Percentiles rank a stretch among this genome's conserved stretches.
phyloP scores from a whole-genome alignment of 2,797 vertebrate species.

The Onychomys torridus region DNA sequence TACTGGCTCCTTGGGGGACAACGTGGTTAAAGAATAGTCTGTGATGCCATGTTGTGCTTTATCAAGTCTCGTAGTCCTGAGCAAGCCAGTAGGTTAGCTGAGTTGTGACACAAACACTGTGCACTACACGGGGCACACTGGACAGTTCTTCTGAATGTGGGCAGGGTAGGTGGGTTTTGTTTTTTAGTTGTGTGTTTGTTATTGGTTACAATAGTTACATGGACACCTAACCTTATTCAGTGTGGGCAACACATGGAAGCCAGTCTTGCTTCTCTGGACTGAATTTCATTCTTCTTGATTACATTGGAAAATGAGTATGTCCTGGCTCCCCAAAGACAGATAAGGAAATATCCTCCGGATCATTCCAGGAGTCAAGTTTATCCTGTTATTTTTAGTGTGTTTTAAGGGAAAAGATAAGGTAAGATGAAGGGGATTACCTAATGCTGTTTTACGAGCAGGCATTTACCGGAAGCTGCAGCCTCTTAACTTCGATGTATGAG shows the following conservation, averaged over 20 bases:
- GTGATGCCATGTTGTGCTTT: slow-evolving; percentile 26
- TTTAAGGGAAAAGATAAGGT: slow-evolving; percentile 1
- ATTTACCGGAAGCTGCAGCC: neutral
- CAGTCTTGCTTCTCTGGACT: neutral
- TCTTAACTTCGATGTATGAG: neutral
- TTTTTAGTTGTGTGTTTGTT: neutral
- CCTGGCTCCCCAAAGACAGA: neutral
- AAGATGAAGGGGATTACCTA: neutral
- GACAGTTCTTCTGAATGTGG: neutral
- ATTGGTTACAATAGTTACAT: neutral
- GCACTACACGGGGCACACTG: neutral
- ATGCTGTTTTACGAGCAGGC: neutral
- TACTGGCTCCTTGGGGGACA: slow-evolving; percentile 60
- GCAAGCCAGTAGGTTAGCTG: slow-evolving; percentile 1
- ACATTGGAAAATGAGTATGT: neutral
- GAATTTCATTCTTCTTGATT: neutral
- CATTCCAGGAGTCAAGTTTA: slow-evolving; percentile 45
- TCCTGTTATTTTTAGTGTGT: slow-evolving; percentile 33
- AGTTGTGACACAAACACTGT: neutral
- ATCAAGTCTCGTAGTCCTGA: neutral
- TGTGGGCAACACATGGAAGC: neutral
- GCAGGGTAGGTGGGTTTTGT: neutral
- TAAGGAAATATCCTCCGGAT: slow-evolving; percentile 58
- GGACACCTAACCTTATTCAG: neutral
- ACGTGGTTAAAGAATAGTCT: slow-evolving; percentile 63